These are phyloP conservation scores for Thyatira batis DNA, from an alignment of 2,888 invertebrate species.

Conservation along the genomic window DNA sequence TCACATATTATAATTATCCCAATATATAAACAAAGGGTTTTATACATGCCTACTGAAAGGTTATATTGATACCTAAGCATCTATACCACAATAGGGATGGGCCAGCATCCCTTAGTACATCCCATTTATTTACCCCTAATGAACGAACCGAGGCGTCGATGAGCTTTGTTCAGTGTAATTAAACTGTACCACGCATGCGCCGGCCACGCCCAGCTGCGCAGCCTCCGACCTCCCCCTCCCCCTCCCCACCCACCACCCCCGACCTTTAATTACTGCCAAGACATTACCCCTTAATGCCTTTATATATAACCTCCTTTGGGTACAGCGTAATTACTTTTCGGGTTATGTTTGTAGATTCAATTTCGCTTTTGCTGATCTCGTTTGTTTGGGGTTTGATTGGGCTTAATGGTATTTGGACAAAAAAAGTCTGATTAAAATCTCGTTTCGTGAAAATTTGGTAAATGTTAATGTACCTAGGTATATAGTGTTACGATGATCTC, in stretches of 20 bases:
- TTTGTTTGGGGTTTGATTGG: neutral
- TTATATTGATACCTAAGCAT: neutral
- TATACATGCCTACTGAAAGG: neutral
- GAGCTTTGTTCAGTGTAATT: constrained; percentile 74
- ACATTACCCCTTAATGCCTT: constrained; percentile 62
- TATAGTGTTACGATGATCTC: no score
- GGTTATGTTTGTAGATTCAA: neutral
- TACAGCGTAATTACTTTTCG: neutral
- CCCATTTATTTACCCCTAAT: constrained; percentile 55
- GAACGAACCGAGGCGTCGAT: constrained; percentile 71
- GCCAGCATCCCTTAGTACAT: constrained; percentile 31
- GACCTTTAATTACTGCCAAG: constrained; percentile 47
- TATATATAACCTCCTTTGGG: constrained; percentile 50
- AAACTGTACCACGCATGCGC: constrained; percentile 73
- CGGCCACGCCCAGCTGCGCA: constrained; percentile 75
- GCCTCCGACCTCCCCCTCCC: constrained; percentile 59
- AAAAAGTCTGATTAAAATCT: neutral
- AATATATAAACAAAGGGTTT: neutral
- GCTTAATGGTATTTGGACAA: neutral
- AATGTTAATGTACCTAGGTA: no score
- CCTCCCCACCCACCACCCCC: constrained; percentile 41
- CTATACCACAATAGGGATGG: constrained; percentile 5
- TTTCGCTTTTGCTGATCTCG: neutral
- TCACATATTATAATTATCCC: no score
- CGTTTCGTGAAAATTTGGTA: neutral